phyloP scores from a whole-genome alignment of 2,113 vertebrate species.

The Pithys albifrons region DNA sequence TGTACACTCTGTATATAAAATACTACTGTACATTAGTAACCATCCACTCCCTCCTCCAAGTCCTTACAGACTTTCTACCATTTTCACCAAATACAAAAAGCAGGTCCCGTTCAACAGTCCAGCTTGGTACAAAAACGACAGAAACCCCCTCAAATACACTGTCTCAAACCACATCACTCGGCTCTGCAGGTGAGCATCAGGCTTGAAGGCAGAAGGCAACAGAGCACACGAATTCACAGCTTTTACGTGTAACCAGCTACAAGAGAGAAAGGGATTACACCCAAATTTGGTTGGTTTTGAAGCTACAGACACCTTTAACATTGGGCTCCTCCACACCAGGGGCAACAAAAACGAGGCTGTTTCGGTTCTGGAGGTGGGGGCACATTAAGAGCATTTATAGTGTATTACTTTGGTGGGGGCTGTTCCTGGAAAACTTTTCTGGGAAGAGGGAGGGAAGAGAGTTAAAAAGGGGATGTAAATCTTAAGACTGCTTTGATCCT shows the following conservation, averaged over 20 bases:
- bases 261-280: neutral
- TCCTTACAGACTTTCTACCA: constrained; percentile 47
- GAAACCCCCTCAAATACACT: neutral
- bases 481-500: neutral
- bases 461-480: neutral
- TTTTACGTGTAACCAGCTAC: constrained; percentile 63
- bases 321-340: neutral
- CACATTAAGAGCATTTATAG: neutral
- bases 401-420: constrained; percentile 51
- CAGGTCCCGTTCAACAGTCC: constrained; percentile 79
- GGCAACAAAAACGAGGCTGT: neutral
- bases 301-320: neutral
- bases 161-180: neutral
- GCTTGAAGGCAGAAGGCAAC: constrained; percentile 38
- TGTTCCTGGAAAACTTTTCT: neutral
- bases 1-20: constrained; percentile 69
- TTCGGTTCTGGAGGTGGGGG: neutral
- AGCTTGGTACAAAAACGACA: constrained; percentile 52
- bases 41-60: constrained; percentile 54
- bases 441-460: neutral
- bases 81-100: constrained; percentile 62
- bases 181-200: neutral
- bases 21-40: constrained; percentile 64
- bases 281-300: neutral
- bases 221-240: constrained; percentile 73